Base-by-base conservation (phyloP, 1,140 invertebrate species). In the Sinonovacula constricta region DNA sequence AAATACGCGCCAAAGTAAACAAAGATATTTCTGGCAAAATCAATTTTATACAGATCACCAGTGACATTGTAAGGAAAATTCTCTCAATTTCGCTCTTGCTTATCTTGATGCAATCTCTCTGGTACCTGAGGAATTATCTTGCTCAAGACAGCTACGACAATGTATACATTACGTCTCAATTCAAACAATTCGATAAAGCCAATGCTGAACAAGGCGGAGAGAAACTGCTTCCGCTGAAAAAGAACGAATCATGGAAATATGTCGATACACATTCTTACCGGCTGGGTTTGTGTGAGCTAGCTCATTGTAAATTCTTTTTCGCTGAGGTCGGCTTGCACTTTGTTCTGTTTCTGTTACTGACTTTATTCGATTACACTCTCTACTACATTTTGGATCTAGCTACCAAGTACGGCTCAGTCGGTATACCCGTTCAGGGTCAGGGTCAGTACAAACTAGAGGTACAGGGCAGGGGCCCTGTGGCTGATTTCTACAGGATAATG, bases 111-210 rank as follows among this genome's bases (percentile, higher is more conserved):
- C 70, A 80, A 51, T 74, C 79, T 4, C 51, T 69, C 31, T 63
- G 59, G 59, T 45, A 45, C 18, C 18, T 45, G 39, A 45, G 39
- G 39, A 45, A 45, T 45, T 45, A 45, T 45, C 39, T 45, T 45
- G 18, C 39, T 10, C 7, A 7, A 45, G 39, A 45, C 18, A 18
- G 18, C 18, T 45, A 10, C 18, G 39, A 45, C 18, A 45, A 45
- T 56, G 54, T 75, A 15, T 80, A 80, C 36, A 80, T 80, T 53
- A 68, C 79, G 15, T 49, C 24, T 39, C 65, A 68, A 14, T 80
- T 80, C 15, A 68, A 53, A 24, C 3, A 76, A 12, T 7, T 80
- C 15, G 79, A 80, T 22, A 33, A 67, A 68, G 59, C 59, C 34
- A 51, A 28, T 4, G 51, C n/a, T 36, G 60, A 60, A 3, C 22